phyloP scores from a whole-genome alignment of 35 echinoderm and acorn worm species.

The Diadema setosum region DNA sequence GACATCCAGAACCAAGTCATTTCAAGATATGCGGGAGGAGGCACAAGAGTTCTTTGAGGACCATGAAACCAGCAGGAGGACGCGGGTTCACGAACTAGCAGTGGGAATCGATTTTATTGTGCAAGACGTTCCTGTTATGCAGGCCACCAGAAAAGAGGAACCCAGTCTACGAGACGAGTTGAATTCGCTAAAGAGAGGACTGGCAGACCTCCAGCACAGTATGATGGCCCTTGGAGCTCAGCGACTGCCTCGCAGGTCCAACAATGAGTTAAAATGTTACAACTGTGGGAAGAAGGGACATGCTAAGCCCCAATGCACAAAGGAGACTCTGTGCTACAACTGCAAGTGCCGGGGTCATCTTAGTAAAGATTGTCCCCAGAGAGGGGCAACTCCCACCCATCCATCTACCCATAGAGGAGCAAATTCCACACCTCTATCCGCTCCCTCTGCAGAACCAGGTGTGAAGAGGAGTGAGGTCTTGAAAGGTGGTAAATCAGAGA shows the following conservation, averaged over 20 bases:
- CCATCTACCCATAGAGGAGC: background rate
- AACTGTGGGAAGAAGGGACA: slow-evolving; percentile 8
- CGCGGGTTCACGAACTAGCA: background rate
- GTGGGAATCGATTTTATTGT: background rate
- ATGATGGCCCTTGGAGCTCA: background rate
- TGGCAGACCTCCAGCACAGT: background rate
- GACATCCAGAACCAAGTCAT: background rate
- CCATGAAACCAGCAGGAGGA: background rate
- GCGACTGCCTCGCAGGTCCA: background rate
- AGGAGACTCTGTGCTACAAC: background rate
- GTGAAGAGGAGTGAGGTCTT: background rate
- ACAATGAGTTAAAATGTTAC: background rate
- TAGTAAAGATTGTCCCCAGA: background rate
- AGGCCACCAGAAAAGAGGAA: background rate
- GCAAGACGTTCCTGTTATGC: background rate
- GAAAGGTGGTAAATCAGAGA: background rate
- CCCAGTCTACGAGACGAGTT: background rate
- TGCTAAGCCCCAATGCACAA: background rate
- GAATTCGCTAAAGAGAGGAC: background rate
- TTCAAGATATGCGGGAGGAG: slow-evolving; percentile 44
- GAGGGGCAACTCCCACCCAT: background rate
- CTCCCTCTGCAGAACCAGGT: background rate
- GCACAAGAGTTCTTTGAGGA: slow-evolving; percentile 28
- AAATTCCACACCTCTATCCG: too few relatives aligned
- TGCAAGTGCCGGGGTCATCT: slow-evolving; percentile 4